A percentile compares a stretch with the other conserved stretches of the same genome.
Conservation (phyloP, 2,113 vertebrate genomes). For the Scytalopus superciliaris region DNA sequence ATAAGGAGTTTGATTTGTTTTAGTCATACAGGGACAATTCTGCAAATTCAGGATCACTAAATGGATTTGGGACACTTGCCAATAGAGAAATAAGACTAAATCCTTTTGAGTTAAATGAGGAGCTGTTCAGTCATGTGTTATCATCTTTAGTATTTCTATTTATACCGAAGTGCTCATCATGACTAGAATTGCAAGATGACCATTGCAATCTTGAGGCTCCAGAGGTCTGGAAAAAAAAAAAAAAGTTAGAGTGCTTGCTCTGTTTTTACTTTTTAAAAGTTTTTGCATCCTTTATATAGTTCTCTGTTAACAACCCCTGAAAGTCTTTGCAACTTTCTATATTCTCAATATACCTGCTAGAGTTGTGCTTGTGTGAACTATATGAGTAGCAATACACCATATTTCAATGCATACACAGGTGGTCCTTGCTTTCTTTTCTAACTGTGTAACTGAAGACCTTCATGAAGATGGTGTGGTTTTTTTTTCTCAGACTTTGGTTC, state of each 20-base stretch:
- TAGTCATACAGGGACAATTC: background rate
- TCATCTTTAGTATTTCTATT: background rate
- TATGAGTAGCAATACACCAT: background rate
- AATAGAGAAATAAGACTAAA: background rate
- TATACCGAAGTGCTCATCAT: background rate
- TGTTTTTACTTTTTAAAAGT: background rate
- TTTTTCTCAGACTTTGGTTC: background rate
- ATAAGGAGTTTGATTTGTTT: background rate
- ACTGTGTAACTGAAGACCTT: background rate
- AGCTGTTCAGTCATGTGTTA: background rate
- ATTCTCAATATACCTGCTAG: background rate
- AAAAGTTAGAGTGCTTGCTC: background rate
- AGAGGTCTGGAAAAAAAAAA: background rate
- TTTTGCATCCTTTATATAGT: background rate
- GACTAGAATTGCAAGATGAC: background rate
- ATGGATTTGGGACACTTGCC: background rate
- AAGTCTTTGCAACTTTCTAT: background rate
- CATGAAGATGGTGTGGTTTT: background rate
- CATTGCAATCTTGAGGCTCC: background rate
- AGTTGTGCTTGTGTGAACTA: rapidly evolving
- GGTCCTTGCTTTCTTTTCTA: background rate
- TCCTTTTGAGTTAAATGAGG: background rate
- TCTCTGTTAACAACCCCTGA: background rate
- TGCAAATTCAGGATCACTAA: background rate
- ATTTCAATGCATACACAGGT: rapidly evolving